Base-by-base conservation (phyloP, 2,797 vertebrate genomes). In the Sphenopsis melanotis region DNA sequence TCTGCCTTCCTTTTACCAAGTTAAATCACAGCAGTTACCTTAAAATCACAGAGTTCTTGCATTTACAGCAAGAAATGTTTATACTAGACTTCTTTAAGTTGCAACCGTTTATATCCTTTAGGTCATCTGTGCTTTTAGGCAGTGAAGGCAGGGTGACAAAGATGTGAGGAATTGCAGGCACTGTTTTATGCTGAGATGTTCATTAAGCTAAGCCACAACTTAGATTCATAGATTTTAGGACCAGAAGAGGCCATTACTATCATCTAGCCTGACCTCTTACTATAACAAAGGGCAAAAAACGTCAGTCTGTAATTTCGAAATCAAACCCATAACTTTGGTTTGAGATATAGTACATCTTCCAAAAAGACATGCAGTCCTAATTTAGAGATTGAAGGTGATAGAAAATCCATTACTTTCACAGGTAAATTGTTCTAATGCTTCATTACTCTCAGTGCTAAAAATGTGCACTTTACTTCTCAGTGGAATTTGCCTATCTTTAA, bases 391-490 rank as follows among this genome's bases (percentile, higher is more conserved):
- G 15, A 2, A 9, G 34, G 66, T 90, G 90, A 81, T 52, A 81
- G 77, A 86, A 93, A 94, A 93, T 83, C 80, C 70, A 95, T 93
- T 90, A 65, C 39, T 93, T 95, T 71, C 55, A 65, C 55, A 86
- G 56, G 90, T 88, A 91, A 94, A 83, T 94, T 94, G 47, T 90
- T 87, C 61, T 93, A 95, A 69, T 69, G 36, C 50, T 94, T 95
- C 74, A 76, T 89, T 94, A 90, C 26, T 85, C 49, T 93, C 32
- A 34, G 36, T 56, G 59, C 39, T 94, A 85, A 89, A 90, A 94
- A 87, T 42, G 52, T 75, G 30, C 39, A 41, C 53, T 89, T 94
- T 70, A 44, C 44, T 68, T 83, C 55, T 90, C 30, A 52, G 55
- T 4, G 79, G 70, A 94, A 90, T 93, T 91, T 95, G 44, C 37